Evolutionary conservation across 1,140 invertebrate genomes (phyloP).

Genomic region (Plectrocnemia conspersa): DNA sequence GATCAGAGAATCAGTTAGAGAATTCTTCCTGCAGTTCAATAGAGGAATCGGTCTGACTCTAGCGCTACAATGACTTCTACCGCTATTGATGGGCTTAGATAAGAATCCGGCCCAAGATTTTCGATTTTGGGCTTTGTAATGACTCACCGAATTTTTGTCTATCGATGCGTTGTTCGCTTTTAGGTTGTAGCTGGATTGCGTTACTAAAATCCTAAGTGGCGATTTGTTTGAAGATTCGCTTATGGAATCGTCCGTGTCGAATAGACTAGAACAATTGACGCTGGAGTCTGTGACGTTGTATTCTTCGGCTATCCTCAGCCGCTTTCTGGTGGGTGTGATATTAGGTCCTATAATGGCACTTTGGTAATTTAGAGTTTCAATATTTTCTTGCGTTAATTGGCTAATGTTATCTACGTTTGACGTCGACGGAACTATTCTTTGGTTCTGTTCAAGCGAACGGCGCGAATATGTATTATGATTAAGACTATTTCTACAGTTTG

Average conservation of each 20-base stretch:
- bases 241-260: slow-evolving; percentile 15
- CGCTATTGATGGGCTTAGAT: slow-evolving; percentile 20
- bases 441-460: slow-evolving; percentile 6
- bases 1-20: slow-evolving; percentile 25
- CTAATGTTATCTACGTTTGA: neutral
- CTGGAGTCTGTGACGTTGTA: slow-evolving; percentile 15
- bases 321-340: slow-evolving; percentile 25
- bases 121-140: slow-evolving; percentile 30
- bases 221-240: slow-evolving; percentile 10
- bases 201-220: slow-evolving; percentile 18
- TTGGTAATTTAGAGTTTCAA: slow-evolving; percentile 15
- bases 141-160: slow-evolving; percentile 20
- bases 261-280: neutral
- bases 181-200: slow-evolving; percentile 32
- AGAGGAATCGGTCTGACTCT: slow-evolving; percentile 30
- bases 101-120: slow-evolving; percentile 34
- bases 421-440: slow-evolving; percentile 12
- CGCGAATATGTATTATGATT: neutral
- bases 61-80: slow-evolving; percentile 27
- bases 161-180: slow-evolving; percentile 24
- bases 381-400: neutral
- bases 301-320: slow-evolving; percentile 27
- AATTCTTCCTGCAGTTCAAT: slow-evolving; percentile 29
- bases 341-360: slow-evolving; percentile 34
- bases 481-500: neutral